These are phyloP conservation scores for Bicyclus anynana DNA, from an alignment of 1,140 invertebrate genomes.

Conservation along the genomic window DNA sequence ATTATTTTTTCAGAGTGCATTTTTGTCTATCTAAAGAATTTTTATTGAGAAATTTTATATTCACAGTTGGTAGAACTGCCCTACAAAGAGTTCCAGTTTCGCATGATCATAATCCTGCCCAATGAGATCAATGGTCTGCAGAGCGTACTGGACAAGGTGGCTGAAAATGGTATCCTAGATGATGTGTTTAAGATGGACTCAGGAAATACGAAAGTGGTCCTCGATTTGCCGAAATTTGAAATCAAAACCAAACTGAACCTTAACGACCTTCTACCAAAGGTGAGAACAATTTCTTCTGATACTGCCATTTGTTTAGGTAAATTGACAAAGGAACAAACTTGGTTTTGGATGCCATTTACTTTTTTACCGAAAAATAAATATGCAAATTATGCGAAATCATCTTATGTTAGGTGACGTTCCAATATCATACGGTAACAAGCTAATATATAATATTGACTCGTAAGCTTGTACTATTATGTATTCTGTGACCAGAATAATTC, in stretches of 20 bases:
- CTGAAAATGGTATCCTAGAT: conserved; percentile 30
- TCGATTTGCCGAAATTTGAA: conserved; percentile 44
- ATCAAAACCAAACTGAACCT: conserved; percentile 32
- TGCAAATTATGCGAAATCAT: too few species aligned
- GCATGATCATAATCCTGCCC: conserved; percentile 43
- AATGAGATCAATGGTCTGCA: conserved; percentile 38
- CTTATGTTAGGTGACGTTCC: too few species aligned
- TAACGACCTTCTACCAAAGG: conserved; percentile 36
- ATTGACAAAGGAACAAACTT: too few species aligned
- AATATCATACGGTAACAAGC: too few species aligned
- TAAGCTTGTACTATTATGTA: too few species aligned
- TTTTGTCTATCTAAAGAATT: too few species aligned
- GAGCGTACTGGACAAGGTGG: conserved; percentile 31
- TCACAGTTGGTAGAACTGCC: conserved; percentile 43
- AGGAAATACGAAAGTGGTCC: conserved; percentile 17
- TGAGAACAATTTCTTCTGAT: conserved; percentile 14
- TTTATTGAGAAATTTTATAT: too few species aligned
- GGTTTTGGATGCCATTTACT: too few species aligned
- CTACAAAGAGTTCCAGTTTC: conserved; percentile 43
- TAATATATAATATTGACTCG: too few species aligned
- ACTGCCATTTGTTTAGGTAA: neutral
- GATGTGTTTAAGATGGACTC: conserved; percentile 30
- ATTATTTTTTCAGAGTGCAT: too few species aligned
- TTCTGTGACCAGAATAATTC: too few species aligned
- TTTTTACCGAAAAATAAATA: too few species aligned